Evolutionary conservation across 2,888 invertebrate genomes (phyloP), one percentile per base, ranked within the genome.

Genomic region (Pseudoips prasinana): DNA sequence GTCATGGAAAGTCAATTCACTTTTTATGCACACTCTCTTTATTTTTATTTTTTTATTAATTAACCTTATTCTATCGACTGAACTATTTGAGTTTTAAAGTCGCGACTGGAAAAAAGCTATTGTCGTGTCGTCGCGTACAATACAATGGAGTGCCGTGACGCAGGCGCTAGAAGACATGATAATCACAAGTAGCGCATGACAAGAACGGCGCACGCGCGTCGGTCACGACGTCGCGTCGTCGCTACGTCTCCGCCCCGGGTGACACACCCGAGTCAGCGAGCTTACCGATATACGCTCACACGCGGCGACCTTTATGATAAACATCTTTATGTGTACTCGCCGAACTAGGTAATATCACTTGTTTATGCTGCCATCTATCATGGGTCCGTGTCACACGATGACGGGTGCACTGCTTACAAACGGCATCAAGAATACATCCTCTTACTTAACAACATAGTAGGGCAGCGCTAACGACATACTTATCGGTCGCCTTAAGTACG

Each of bases 141-240:
- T 31, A 59, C 62, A 73, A 66, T 65, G 34, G 54, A 58, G 48
- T 45, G 58, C 55, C 72, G 74, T 74, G 74, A 72, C 68, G 63
- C 66, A 63, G 73, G 68, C 73, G 72, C 69, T 66, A 75, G n/a
- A n/a, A n/a, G 74, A 79, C 79, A 75, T 72, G 73, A 79, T 79
- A 80, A 83, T 84, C 73, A 74, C 72, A 76, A 81, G 82, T 80
- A 78, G 82, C 76, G 75, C 83, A 82, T 84, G 80, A 80, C 75
- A 78, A 67, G 68, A 65, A 58, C 62, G 56, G 65, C 70, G 78
- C 84, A 81, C 81, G 82, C 85, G 82, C 78, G 48, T 46, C 64
- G 58, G 77, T 83, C 85, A 87, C 86, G 86, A 85, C 58, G 20
- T n/a, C 20, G 20, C 64, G 46, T 49, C 46, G 43, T 44, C 33